A percentile compares a stretch with the other conserved stretches of the same genome.
Conservation (phyloP, 1,140 invertebrate genomes). For the Charaxes varanes region DNA sequence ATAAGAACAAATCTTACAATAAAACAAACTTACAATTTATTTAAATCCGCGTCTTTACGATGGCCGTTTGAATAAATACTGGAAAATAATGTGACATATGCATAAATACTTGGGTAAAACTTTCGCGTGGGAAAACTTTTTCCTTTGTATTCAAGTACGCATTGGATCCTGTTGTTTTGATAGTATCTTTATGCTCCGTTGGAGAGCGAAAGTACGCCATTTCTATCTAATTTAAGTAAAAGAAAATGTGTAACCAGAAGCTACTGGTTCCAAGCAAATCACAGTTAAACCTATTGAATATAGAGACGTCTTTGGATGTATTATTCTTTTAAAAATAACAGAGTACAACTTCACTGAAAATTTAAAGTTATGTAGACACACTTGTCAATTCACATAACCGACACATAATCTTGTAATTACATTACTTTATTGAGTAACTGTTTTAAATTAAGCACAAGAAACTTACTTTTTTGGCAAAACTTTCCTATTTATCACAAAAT, state of each 20-base stretch:
- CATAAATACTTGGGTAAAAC: not conserved
- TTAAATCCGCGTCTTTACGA: no score
- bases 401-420: not conserved
- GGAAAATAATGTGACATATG: not conserved
- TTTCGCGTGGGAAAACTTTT: constrained; percentile 5
- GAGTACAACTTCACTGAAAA: no score
- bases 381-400: not conserved
- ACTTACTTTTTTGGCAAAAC: constrained; percentile 56
- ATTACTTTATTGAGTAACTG: not conserved
- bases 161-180: constrained; percentile 9
- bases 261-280: no score
- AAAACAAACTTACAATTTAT: no score
- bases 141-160: constrained; percentile 19
- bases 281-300: no score
- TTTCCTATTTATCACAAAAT: constrained; percentile 47
- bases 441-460: constrained; percentile 23
- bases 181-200: constrained; percentile 19
- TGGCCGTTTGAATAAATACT: no score
- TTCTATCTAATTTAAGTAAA: not conserved
- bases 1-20: no score
- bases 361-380: not conserved
- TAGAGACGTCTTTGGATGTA: no score
- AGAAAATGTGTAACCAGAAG: no score
- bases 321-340: no score
- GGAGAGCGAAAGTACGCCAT: constrained; percentile 24